Evolutionary conservation across 2,888 invertebrate genomes (phyloP), one percentile per base, ranked within the genome.

Genomic region (Drosophila seclusa): DNA sequence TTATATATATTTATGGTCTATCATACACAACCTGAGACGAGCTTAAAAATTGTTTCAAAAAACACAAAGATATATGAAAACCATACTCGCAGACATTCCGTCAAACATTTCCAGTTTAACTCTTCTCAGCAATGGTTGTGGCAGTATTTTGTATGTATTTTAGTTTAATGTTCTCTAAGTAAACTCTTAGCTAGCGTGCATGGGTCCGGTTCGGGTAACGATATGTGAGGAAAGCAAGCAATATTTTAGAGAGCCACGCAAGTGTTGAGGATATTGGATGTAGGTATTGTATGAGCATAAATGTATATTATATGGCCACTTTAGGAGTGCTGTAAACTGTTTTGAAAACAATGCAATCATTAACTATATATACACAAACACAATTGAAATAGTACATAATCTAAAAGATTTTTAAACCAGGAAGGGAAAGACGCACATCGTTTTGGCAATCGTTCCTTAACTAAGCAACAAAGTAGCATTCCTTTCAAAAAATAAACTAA

Each of bases 171-270:
- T 55, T 59, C 31, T 29, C 54, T 42, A 11, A 42, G 48, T 36
- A 32, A 40, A 65, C 27, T 57, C 49, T 36, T 76, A 65, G 76
- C 50, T 76, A 78, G 73, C 49, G 55, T 71, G 40, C 32, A 71
- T 36, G 60, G 55, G 40, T 58, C 52, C 24, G 45, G 55, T 60
- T 63, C 58, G 49, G 52, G 31, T 52, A 38, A 49, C 53, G 31
- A 52, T 34, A 54, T 45, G 32, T 62, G 61, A 62, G 66, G 70
- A 73, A 76, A 73, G 80, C 74, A 86, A 89, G 86, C 85, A 87
- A 87, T 89, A 89, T 89, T 87, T 89, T 82, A 64, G 71, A 63
- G 54, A 58, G 74, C 58, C 3, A 68, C 29, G 48, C 29, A 69
- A 57, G 49, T 49, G 64, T 75, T 59, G 38, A 61, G 73, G 61